phyloP scores from a whole-genome alignment of 2,113 vertebrate species.

The Oreochromis niloticus region DNA sequence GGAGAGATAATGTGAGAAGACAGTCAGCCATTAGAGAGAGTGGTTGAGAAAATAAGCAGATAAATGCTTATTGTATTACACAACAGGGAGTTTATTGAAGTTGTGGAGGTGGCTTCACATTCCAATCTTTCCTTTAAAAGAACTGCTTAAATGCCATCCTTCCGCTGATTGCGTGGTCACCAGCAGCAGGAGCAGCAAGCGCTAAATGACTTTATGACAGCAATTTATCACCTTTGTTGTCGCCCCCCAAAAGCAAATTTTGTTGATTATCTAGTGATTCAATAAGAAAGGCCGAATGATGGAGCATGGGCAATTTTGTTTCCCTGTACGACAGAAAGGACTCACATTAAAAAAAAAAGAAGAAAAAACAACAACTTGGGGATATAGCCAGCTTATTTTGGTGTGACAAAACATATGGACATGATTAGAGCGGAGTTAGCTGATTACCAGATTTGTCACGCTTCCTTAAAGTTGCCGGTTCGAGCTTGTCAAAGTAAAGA shows the following conservation, averaged over 20 bases:
- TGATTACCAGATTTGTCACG: background rate
- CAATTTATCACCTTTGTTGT: constrained; percentile 48
- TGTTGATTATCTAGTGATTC: constrained; percentile 50
- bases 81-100: constrained; percentile 54
- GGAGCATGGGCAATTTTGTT: constrained; percentile 19
- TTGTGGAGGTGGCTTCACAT: constrained; percentile 6
- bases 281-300: constrained; percentile 33
- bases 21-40: constrained; percentile 46
- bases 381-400: background rate
- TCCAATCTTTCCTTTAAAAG: constrained; percentile 15
- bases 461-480: background rate
- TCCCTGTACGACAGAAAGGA: background rate
- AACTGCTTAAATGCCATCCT: constrained; percentile 11
- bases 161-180: constrained; percentile 35
- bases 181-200: constrained; percentile 1
- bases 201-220: constrained; percentile 40
- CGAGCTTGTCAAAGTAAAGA: background rate
- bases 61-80: constrained; percentile 64
- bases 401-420: background rate
- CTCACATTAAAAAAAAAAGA: background rate
- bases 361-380: background rate
- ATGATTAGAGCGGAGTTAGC: background rate
- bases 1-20: constrained; percentile 35
- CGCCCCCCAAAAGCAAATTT: constrained; percentile 27
- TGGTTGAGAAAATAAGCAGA: constrained; percentile 52